Conservation (phyloP, 2,888 invertebrate species). For the Apamea anceps region DNA sequence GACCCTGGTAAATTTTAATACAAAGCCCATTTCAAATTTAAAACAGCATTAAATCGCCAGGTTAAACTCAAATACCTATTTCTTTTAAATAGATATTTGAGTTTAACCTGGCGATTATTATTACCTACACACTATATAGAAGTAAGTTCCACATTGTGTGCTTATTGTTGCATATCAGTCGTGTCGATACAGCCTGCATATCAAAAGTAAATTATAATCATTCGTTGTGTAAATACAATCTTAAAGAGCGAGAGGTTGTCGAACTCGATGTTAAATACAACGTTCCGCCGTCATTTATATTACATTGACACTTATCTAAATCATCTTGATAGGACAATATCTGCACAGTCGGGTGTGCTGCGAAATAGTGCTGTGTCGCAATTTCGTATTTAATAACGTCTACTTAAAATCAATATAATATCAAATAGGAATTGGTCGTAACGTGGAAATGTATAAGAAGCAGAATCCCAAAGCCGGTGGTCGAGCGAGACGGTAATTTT, state of each 20-base stretch:
- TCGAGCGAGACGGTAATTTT: constrained; percentile 82
- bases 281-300: constrained; percentile 65
- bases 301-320: constrained; percentile 67
- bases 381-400: constrained; percentile 64
- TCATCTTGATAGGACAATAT: constrained; percentile 69
- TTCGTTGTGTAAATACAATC: constrained; percentile 54
- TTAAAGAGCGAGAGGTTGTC: constrained; percentile 62
- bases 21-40: not conserved
- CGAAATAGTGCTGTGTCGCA: constrained; percentile 60
- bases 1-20: not conserved
- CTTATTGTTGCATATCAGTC: constrained; percentile 19
- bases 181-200: constrained; percentile 17
- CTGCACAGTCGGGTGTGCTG: constrained; percentile 54
- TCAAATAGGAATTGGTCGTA: constrained; percentile 57
- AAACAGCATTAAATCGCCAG: not conserved
- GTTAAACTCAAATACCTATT: not conserved
- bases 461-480: constrained; percentile 69
- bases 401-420: constrained; percentile 65
- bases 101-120: too few relatives aligned
- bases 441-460: constrained; percentile 67
- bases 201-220: constrained; percentile 51
- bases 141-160: constrained; percentile 5
- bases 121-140: not conserved
- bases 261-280: constrained; percentile 70
- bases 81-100: too few relatives aligned